Evolutionary conservation across 2,797 vertebrate species (phyloP).

Genomic region (Phalloptychus januarius): DNA sequence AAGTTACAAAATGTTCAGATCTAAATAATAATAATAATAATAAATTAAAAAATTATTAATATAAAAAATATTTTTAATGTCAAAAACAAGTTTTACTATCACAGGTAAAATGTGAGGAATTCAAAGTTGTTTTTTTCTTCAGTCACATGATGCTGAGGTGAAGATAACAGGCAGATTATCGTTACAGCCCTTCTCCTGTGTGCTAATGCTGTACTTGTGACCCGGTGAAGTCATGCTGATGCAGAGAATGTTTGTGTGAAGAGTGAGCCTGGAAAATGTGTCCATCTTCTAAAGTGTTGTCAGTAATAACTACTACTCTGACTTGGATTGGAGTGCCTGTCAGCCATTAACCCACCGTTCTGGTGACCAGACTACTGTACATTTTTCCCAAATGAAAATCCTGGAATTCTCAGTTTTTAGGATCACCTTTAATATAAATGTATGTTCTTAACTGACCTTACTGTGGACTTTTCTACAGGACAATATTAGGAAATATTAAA

Average conservation of each 20-base stretch:
- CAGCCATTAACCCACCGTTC: conserved; percentile 3
- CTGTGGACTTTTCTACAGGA: neutral
- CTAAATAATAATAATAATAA: conserved; percentile 2
- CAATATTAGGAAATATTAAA: neutral
- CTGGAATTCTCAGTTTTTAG: neutral
- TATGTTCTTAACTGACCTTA: neutral
- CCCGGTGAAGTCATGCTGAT: conserved; percentile 62
- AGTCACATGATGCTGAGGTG: conserved; percentile 52
- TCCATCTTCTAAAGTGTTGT: conserved; percentile 37
- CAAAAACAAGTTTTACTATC: neutral
- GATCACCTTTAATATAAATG: neutral
- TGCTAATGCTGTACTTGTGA: conserved; percentile 76
- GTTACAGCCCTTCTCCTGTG: conserved; percentile 56
- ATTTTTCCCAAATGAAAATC: neutral
- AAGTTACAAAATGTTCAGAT: conserved; percentile 63
- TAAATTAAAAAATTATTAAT: neutral
- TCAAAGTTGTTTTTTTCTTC: conserved; percentile 16
- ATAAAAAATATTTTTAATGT: neutral
- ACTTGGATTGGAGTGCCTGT: conserved; percentile 22
- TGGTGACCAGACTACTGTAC: neutral
- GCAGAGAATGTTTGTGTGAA: conserved; percentile 54
- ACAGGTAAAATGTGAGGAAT: conserved; percentile 24
- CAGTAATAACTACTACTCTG: conserved; percentile 44
- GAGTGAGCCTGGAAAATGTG: conserved; percentile 27
- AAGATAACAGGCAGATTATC: conserved; percentile 32